Evolutionary conservation across 2,888 invertebrate genomes (phyloP), one percentile per base, ranked within the genome.

Genomic region (Cataglyphis altisquamis): DNA sequence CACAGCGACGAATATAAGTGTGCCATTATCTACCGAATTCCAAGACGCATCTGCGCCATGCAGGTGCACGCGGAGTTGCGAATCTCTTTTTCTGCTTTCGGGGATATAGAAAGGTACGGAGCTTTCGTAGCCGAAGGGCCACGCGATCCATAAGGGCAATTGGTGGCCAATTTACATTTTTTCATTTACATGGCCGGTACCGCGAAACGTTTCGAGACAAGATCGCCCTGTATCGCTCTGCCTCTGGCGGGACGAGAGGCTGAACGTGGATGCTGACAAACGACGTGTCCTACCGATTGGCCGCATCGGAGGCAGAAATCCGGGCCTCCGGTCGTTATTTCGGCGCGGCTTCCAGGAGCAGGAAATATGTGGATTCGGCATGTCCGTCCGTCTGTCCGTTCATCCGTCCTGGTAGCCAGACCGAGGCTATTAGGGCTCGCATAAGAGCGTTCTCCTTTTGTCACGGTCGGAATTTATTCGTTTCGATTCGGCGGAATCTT

Each of bases 131-230:
- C 66, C 83, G 62, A 81, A 83, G 81, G 64, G 68, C 48, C 77
- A 83, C 87, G 87, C 80, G 89, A 89, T 90, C 89, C 88, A 90
- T 91, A 92, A 91, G 89, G 91, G 91, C 86, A 89, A 89, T 92
- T 89, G 74, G 86, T 52, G 52, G 84, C 92, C 93, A 93, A 93
- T 93, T 93, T 93, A 93, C 93, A 93, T 80, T 94, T 94, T 94
- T 93, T 93, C 93, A 92, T 92, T 91, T 92, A 91, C 91, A 91
- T 92, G 89, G 84, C 81, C 82, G 70, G 78, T 80, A 80, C 72
- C 60, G 78, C 78, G 72, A 70, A 72, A 39, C 74, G 55, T 82
- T 68, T 81, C 70, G 82, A 82, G 75, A 78, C 70, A 75, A 63
- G 84, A 83, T 82, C 82, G 68, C 39, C 52, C n/a, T 18, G 85